Evolutionary conservation across 2,113 vertebrate species (phyloP).

Genomic region (Gymnogyps californianus): DNA sequence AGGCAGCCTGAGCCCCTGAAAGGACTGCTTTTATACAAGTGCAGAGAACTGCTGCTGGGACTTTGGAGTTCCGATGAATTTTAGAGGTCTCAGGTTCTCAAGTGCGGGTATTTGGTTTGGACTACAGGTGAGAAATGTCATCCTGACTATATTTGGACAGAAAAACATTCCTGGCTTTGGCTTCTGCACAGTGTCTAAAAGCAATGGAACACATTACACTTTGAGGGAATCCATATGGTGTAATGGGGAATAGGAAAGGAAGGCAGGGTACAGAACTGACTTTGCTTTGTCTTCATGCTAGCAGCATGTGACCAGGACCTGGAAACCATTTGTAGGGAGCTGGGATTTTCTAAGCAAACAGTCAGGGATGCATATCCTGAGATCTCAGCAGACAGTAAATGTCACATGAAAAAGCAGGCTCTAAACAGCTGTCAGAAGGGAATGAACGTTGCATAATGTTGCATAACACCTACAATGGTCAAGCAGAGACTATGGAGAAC

Average conservation of each 20-base stretch:
- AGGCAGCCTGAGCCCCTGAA: background rate
- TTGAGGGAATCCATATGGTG: background rate
- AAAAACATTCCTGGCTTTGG: conserved; percentile 6
- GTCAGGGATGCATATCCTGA: background rate
- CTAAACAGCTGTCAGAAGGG: background rate
- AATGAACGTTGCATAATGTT: background rate
- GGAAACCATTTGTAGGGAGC: background rate
- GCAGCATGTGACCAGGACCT: background rate
- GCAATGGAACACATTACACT: conserved; percentile 5
- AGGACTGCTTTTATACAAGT: background rate
- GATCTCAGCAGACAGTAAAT: background rate
- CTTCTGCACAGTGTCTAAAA: background rate
- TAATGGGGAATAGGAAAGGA: background rate
- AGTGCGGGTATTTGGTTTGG: conserved; percentile 3
- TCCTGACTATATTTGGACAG: conserved; percentile 12
- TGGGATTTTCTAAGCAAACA: background rate
- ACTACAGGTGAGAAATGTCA: background rate
- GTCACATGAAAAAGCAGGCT: background rate
- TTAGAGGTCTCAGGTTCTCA: background rate
- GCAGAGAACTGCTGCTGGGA: background rate
- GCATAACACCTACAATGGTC: background rate
- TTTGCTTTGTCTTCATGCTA: background rate
- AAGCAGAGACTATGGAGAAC: background rate
- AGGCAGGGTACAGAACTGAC: background rate
- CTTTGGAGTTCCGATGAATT: background rate